Evolutionary conservation across 2,113 vertebrate genomes (phyloP).

Genomic region (Callopanchax toddi): DNA sequence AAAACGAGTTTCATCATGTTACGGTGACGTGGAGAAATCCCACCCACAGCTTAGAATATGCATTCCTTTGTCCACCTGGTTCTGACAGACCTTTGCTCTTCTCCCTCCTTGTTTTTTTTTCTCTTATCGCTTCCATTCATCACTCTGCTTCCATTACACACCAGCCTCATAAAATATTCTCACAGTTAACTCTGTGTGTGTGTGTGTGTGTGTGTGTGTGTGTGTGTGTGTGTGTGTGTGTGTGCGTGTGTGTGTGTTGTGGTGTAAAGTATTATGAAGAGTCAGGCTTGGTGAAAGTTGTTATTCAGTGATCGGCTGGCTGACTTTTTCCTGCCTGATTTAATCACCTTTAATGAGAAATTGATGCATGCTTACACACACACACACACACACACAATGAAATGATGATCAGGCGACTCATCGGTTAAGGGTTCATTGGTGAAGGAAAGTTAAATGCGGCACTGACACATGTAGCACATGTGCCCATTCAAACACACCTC

Average conservation of each 20-base stretch:
- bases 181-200: background rate
- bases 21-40: constrained; percentile 28
- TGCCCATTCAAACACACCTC: constrained; percentile 15
- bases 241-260: constrained; percentile 1
- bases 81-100: constrained; percentile 18
- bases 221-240: too few relatives aligned
- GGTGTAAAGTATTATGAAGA: constrained; percentile 37
- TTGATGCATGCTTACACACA: constrained; percentile 16
- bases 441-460: constrained; percentile 44
- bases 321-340: constrained; percentile 26
- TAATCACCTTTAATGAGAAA: constrained; percentile 30
- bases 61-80: constrained; percentile 36
- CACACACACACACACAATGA: constrained; percentile 11
- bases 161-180: constrained; percentile 19
- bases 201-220: background rate
- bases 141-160: background rate
- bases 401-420: constrained; percentile 30
- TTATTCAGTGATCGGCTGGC: constrained; percentile 49
- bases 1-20: constrained; percentile 50
- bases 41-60: constrained; percentile 31
- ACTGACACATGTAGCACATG: constrained; percentile 43
- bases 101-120: constrained; percentile 18
- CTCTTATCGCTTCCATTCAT: constrained; percentile 27
- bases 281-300: constrained; percentile 40
- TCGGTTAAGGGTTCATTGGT: constrained; percentile 22